These are phyloP conservation scores for Noctua janthe DNA, from an alignment of 2,888 invertebrate genomes.

Conservation along the genomic window DNA sequence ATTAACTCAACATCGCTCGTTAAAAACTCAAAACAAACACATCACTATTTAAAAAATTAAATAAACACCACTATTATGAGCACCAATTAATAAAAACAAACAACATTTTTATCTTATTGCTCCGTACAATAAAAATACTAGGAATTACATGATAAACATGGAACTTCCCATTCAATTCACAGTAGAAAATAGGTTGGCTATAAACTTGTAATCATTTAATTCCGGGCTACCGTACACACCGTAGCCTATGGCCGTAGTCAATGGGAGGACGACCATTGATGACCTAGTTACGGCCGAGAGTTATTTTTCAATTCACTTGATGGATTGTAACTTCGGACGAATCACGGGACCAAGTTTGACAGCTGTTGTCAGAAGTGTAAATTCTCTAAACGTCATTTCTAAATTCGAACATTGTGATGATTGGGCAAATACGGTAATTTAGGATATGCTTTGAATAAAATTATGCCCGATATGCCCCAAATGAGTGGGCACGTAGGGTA, in stretches of 20 bases:
- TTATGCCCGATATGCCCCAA: conserved; percentile 1
- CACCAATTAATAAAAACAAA: conserved; percentile 32
- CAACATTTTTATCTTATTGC: conserved; percentile 24
- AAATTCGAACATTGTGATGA: neutral
- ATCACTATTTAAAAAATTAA: neutral
- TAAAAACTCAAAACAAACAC: conserved; percentile 4
- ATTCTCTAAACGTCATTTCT: neutral
- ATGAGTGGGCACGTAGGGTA: neutral
- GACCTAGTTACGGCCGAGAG: conserved; percentile 22
- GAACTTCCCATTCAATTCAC: conserved; percentile 14
- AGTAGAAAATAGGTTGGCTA: conserved; percentile 5
- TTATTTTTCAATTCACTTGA: conserved; percentile 39
- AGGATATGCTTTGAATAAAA: neutral
- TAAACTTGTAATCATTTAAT: conserved; percentile 35
- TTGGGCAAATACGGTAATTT: neutral
- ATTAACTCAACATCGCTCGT: neutral
- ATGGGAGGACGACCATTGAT: conserved; percentile 12
- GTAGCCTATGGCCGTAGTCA: neutral
- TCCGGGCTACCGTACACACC: neutral
- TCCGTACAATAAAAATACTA: conserved; percentile 22
- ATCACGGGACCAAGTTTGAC: conserved; percentile 12
- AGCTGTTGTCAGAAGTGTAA: conserved; percentile 1
- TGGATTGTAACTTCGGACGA: neutral
- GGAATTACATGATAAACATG: conserved; percentile 34
- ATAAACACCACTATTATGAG: neutral